Conservation (phyloP, 1,140 invertebrate genomes). For the Holotrichia oblita region DNA sequence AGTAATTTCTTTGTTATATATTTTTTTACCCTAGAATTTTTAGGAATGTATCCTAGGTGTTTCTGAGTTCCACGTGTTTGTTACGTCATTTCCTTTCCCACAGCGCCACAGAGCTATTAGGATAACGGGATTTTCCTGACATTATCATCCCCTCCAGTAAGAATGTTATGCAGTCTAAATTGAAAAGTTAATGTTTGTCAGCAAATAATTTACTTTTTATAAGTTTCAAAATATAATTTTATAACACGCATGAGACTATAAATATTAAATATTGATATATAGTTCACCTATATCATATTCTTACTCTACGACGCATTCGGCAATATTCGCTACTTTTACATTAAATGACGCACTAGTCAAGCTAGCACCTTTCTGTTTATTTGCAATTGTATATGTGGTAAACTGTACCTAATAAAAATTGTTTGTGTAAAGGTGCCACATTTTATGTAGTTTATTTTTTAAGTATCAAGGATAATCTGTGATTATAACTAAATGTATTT, state of each 20-base stretch:
- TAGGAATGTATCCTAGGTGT: no score
- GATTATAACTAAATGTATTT: not conserved
- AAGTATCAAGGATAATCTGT: not conserved
- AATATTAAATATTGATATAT: no score
- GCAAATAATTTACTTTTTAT: constrained; percentile 21
- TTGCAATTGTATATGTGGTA: not conserved
- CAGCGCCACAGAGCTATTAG: no score
- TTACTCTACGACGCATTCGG: not conserved
- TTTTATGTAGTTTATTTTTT: constrained; percentile 18
- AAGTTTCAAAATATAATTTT: not conserved
- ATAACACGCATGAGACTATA: not conserved
- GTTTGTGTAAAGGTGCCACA: constrained; percentile 30
- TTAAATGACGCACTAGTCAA: constrained; percentile 38
- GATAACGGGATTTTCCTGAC: not conserved
- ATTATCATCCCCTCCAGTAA: constrained; percentile 20
- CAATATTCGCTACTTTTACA: constrained; percentile 28
- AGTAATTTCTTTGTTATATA: no score
- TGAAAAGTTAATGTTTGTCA: not conserved
- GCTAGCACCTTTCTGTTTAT: constrained; percentile 6
- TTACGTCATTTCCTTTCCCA: no score
- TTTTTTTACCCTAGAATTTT: no score
- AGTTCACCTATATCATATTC: not conserved
- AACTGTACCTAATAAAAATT: not conserved
- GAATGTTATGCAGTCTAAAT: constrained; percentile 19
- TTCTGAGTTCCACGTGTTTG: no score